Evolutionary conservation across 2,797 vertebrate genomes (phyloP).

Genomic region (Diceros bicornis): DNA sequence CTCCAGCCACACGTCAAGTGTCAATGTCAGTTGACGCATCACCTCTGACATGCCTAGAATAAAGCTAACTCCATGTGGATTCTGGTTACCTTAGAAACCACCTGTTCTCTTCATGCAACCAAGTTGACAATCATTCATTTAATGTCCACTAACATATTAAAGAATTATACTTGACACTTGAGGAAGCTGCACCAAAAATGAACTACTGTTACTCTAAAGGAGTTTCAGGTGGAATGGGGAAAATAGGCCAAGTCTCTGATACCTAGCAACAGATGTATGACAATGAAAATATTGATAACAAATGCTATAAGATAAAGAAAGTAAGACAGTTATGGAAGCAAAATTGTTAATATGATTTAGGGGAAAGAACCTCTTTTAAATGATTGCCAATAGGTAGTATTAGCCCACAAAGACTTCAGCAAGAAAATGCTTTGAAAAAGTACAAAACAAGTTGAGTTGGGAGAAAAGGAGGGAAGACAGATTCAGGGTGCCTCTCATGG

Average conservation of each 20-base stretch:
- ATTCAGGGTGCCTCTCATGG: not conserved
- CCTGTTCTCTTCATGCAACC: not conserved
- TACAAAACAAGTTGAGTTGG: not conserved
- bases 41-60: not conserved
- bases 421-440: conserved; percentile 35
- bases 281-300: conserved; percentile 53
- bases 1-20: not conserved
- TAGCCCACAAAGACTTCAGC: conserved; percentile 13
- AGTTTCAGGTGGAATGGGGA: not conserved
- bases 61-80: not conserved
- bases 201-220: not conserved
- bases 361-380: not conserved
- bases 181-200: conserved; percentile 2
- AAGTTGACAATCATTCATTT: conserved; percentile 8
- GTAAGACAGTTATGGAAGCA: not conserved
- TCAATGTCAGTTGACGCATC: not conserved
- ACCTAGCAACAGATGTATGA: not conserved
- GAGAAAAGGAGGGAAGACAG: not conserved
- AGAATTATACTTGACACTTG: not conserved
- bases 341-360: not conserved
- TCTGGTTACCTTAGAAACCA: not conserved
- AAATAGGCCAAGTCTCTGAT: not conserved
- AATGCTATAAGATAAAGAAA: not conserved
- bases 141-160: not conserved
- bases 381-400: not conserved